Evolutionary conservation across 1,140 invertebrate genomes (phyloP).

Genomic region (Oryzaephilus surinamensis): DNA sequence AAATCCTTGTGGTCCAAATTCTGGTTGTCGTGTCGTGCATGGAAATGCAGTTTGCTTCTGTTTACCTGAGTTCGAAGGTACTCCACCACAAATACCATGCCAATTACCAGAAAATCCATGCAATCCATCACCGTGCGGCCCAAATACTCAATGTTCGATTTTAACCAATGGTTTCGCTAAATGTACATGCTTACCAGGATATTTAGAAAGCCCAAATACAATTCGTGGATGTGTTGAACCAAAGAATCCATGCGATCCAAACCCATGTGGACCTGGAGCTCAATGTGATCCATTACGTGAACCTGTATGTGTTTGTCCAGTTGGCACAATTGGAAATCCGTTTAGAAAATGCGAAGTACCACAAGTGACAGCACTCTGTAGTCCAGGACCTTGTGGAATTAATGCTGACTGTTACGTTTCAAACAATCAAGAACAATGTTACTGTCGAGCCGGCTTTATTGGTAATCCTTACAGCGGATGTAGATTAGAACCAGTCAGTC

Average conservation of each 20-base stretch:
- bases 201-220: conserved; percentile 76
- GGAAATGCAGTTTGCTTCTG: conserved; percentile 71
- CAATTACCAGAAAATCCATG: conserved; percentile 63
- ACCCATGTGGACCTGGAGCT: conserved; percentile 67
- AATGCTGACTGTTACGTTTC: conserved; percentile 72
- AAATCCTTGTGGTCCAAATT: conserved; percentile 76
- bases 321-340: conserved; percentile 64
- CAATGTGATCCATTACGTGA: conserved; percentile 64
- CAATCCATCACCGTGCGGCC: conserved; percentile 74
- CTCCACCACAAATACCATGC: conserved; percentile 60
- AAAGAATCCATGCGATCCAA: conserved; percentile 68
- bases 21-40: conserved; percentile 62
- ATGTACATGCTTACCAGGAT: conserved; percentile 75
- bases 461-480: conserved; percentile 60
- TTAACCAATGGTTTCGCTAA: conserved; percentile 74
- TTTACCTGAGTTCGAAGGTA: conserved; percentile 77
- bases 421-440: conserved; percentile 64
- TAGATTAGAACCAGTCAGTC: conserved; percentile 46
- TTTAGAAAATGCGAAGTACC: conserved; percentile 57
- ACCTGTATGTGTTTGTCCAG: conserved; percentile 73
- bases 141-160: conserved; percentile 74
- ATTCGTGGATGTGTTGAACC: conserved; percentile 70
- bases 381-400: conserved; percentile 67
- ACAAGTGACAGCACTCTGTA: conserved; percentile 49
- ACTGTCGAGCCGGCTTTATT: conserved; percentile 59